Conservation (phyloP, 2,797 vertebrate genomes). For the Myripristis jacobus region DNA sequence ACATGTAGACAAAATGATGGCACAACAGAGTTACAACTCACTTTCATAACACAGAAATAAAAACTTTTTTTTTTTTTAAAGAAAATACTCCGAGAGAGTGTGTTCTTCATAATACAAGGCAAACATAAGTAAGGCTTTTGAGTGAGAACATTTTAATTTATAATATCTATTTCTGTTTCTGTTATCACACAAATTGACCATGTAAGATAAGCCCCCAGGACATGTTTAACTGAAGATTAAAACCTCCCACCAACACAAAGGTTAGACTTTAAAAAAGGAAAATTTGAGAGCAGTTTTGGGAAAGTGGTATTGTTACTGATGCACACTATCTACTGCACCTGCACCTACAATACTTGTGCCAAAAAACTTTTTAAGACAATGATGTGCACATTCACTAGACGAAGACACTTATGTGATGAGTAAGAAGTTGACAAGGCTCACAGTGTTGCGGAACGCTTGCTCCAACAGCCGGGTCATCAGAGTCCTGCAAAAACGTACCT, state of each 20-base stretch:
- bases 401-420: constrained; percentile 47
- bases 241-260: constrained; percentile 34
- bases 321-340: constrained; percentile 20
- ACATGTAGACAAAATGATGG: constrained; percentile 64
- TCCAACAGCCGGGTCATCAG: not conserved
- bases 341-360: constrained; percentile 26
- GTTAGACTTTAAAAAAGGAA: not conserved
- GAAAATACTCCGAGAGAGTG: constrained; percentile 47
- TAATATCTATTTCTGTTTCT: constrained; percentile 35
- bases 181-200: constrained; percentile 12
- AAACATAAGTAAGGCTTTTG: constrained; percentile 76
- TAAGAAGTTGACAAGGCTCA: constrained; percentile 58
- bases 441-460: constrained; percentile 53
- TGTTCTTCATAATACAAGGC: constrained; percentile 67
- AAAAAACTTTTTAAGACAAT: constrained; percentile 29
- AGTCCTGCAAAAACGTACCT: constrained; percentile 36
- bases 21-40: constrained; percentile 70
- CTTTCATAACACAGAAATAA: constrained; percentile 52
- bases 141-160: constrained; percentile 53
- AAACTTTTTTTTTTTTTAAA: constrained; percentile 33
- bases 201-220: constrained; percentile 27
- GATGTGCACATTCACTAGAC: constrained; percentile 22
- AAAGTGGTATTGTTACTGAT: constrained; percentile 46
- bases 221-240: constrained; percentile 32
- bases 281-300: constrained; percentile 13